Conservation (phyloP, 2,113 vertebrate genomes). For the Lepus timidus region DNA sequence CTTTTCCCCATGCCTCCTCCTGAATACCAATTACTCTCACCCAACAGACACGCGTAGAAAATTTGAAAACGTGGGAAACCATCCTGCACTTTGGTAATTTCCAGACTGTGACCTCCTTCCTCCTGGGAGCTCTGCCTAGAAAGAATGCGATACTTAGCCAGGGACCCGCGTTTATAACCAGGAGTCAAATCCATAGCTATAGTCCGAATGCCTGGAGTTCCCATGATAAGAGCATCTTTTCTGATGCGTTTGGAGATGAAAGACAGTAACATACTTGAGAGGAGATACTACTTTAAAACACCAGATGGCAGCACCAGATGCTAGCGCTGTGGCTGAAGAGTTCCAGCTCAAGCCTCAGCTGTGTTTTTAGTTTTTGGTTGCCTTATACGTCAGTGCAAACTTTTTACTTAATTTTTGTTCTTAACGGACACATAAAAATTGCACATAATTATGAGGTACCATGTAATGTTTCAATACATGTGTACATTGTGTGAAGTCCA, state of each 20-base stretch:
- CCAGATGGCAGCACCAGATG: constrained; percentile 87
- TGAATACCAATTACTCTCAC: not conserved
- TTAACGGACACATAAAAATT: too few species aligned
- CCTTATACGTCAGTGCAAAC: too few species aligned
- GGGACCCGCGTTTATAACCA: not conserved
- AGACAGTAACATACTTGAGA: not conserved
- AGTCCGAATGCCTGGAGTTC: not conserved
- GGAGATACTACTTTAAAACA: constrained; percentile 80
- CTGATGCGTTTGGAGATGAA: not conserved
- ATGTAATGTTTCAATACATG: too few species aligned
- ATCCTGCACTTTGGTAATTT: not conserved
- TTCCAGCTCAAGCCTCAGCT: not conserved
- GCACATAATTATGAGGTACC: too few species aligned
- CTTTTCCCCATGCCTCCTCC: not conserved
- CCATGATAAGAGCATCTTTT: not conserved
- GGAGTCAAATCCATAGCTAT: not conserved
- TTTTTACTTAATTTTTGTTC: too few species aligned
- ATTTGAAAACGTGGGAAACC: not conserved
- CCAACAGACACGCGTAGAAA: not conserved
- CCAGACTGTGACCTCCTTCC: not conserved
- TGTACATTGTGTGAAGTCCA: too few species aligned
- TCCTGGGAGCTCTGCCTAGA: not conserved
- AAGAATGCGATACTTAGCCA: not conserved
- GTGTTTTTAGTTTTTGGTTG: too few species aligned
- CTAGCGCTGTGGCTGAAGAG: constrained; percentile 38